Evolutionary conservation across 2,888 invertebrate species (phyloP).

Genomic region (Thalpophila matura): DNA sequence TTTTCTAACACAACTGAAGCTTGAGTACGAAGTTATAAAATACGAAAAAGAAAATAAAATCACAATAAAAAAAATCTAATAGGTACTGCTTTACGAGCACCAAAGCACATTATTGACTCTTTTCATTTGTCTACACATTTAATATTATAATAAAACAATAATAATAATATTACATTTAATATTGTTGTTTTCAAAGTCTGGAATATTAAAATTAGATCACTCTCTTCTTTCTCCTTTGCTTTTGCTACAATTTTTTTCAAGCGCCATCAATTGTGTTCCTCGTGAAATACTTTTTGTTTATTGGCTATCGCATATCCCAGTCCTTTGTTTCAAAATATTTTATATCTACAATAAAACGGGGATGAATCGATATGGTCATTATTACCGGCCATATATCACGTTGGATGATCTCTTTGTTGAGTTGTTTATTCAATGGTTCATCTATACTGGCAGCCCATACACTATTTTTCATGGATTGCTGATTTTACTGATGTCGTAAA

Average conservation of each 20-base stretch:
- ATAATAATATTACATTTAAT: too few relatives aligned
- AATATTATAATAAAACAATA: too few relatives aligned
- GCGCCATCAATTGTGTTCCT: not conserved
- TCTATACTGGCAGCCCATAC: not conserved
- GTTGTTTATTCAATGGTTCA: slow-evolving; percentile 33
- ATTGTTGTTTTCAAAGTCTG: too few relatives aligned
- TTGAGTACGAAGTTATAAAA: too few relatives aligned
- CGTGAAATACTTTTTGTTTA: slow-evolving; percentile 5
- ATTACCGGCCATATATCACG: slow-evolving; percentile 39
- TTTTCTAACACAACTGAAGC: too few relatives aligned
- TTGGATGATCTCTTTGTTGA: slow-evolving; percentile 40
- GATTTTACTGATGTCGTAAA: slow-evolving; percentile 45
- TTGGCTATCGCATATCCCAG: slow-evolving; percentile 14
- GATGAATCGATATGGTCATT: slow-evolving; percentile 31
- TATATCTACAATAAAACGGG: slow-evolving; percentile 35
- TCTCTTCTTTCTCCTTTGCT: not conserved
- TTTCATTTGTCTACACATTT: not conserved
- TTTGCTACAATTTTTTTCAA: not conserved
- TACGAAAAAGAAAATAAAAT: too few relatives aligned
- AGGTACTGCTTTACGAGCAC: not conserved
- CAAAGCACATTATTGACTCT: not conserved
- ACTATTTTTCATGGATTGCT: slow-evolving; percentile 46
- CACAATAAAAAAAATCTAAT: too few relatives aligned
- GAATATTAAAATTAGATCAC: too few relatives aligned
- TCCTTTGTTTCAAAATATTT: slow-evolving; percentile 33